These are phyloP conservation scores for Eulemur mongoz DNA, from an alignment of 2,797 vertebrate genomes.

Conservation along the genomic window DNA sequence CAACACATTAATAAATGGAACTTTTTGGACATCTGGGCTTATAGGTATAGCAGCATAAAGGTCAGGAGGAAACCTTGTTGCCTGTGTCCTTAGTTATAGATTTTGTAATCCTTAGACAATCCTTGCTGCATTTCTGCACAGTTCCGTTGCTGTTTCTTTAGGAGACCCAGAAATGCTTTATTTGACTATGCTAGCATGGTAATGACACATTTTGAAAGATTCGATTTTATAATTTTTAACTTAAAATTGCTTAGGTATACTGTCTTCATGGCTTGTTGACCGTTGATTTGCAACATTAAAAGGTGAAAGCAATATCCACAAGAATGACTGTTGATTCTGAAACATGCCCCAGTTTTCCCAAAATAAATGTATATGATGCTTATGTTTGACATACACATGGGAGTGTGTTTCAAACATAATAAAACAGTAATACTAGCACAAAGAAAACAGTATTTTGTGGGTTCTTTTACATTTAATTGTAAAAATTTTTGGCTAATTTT, in stretches of 20 bases:
- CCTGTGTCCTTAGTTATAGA: not conserved
- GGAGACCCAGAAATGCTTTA: not conserved
- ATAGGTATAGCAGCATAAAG: not conserved
- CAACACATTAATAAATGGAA: not conserved
- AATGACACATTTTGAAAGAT: conserved; percentile 42
- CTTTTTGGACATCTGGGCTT: not conserved
- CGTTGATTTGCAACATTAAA: conserved; percentile 20
- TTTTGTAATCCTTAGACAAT: not conserved
- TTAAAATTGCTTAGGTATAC: conserved; percentile 10
- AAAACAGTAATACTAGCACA: conserved; percentile 9
- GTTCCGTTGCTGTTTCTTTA: not conserved
- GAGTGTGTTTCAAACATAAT: not conserved
- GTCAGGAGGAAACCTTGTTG: not conserved
- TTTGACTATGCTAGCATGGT: not conserved
- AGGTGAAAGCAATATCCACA: conserved; percentile 11
- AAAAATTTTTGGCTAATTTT: conserved; percentile 38
- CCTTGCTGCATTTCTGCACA: conserved; percentile 15
- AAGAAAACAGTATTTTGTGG: conserved; percentile 37
- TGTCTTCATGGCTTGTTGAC: conserved; percentile 18
- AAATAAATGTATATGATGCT: not conserved
- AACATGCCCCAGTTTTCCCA: not conserved
- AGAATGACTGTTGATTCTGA: conserved; percentile 30
- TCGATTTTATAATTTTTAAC: conserved; percentile 53
- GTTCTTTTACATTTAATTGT: conserved; percentile 34
- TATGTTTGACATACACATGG: conserved; percentile 9